Evolutionary conservation across 92 coral and sea anemone genomes (phyloP), one percentile per base, ranked within the genome.

Genomic region (Paragorgia papillata): DNA sequence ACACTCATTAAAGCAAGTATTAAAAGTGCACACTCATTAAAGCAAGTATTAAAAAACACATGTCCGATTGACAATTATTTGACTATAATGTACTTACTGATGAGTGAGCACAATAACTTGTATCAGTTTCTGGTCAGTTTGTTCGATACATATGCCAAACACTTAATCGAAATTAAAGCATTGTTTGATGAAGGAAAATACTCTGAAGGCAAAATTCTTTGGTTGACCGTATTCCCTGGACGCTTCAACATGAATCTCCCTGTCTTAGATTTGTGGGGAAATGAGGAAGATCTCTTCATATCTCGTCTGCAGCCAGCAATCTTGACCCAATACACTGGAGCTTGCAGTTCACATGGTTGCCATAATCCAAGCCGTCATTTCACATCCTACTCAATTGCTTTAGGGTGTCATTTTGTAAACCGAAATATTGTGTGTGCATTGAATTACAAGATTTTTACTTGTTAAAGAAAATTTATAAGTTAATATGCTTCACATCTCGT

Each of bases 191-290:
- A 29, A 67, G 56, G 75, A 17, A 19, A 22, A 14, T 70, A 39
- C 66, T 66, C 69, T 5, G 73, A 76, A 18, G 87, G 86, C 19
- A 83, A 77, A 49, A 34, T 76, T 31, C 15, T 14, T 22, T 83
- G 87, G 87, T 5, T 83, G 43, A 28, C 14, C 7, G 79, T 39
- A 28, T 83, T 83, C 30, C 83, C 13, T 37, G 87, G 83, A n/a
- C 75, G 78, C 13, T 83, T 83, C 48, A 57, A 69, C 54, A 19
- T 76, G 39, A 83, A 78, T 68, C 14, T 24, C 20, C 73, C 78
- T 13, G 25, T 53, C 26, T 51, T 83, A 43, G 79, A 83, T 78
- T 19, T 62, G 49, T 83, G 87, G 87, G 87, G 83, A 40, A 83
- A 76, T 58, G 87, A 83, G 57, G 83, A 83, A 25, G 87, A 83